These are phyloP conservation scores for Stenodera caucasica DNA, from an alignment of 2,888 invertebrate species.

Conservation along the genomic window DNA sequence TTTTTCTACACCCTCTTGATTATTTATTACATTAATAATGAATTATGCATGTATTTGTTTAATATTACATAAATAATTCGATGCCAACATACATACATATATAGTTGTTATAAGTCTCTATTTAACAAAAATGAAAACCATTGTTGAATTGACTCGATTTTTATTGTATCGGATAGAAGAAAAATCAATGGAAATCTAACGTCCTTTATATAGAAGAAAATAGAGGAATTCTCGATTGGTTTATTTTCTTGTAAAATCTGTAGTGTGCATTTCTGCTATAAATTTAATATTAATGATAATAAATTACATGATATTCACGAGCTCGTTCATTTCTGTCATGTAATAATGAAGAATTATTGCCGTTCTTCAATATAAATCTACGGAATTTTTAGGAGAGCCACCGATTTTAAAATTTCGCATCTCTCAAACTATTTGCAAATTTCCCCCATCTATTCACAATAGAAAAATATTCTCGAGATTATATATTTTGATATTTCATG, in stretches of 20 bases:
- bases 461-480: not conserved
- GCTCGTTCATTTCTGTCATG: constrained; percentile 18
- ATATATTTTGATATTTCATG: not conserved
- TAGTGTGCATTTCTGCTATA: constrained; percentile 9
- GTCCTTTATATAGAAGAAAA: not conserved
- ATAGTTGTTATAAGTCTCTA: not conserved
- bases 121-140: not conserved
- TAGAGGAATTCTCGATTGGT: constrained; percentile 5
- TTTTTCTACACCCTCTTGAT: constrained; percentile 46
- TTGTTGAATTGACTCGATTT: too few relatives aligned
- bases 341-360: constrained; percentile 24
- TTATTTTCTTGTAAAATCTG: constrained; percentile 8
- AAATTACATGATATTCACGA: constrained; percentile 18
- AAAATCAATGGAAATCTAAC: not conserved
- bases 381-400: not conserved
- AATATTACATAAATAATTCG: constrained; percentile 38
- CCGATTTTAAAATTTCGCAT: constrained; percentile 1
- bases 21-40: constrained; percentile 49
- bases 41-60: constrained; percentile 43
- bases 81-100: not conserved
- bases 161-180: too few relatives aligned
- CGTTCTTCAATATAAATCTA: constrained; percentile 7
- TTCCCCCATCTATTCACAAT: too few relatives aligned
- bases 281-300: constrained; percentile 17
- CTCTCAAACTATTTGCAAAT: not conserved